Conservation (phyloP, 92 coral and sea anemone species). For the Porites evermanni region DNA sequence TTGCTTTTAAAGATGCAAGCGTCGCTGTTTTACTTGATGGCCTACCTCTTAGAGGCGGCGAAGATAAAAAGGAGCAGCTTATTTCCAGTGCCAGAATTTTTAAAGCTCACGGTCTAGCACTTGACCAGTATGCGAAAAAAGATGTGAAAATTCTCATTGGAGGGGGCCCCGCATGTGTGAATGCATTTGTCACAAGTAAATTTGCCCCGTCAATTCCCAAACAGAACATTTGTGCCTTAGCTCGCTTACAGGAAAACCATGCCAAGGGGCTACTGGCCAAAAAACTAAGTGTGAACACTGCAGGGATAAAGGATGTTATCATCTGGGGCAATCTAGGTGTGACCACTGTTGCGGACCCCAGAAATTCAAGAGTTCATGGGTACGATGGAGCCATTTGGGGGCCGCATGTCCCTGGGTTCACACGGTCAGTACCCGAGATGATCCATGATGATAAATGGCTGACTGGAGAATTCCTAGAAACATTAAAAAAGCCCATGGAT, state of each 20-base stretch:
- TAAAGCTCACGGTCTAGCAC: conserved; percentile 82
- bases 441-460: conserved; percentile 98
- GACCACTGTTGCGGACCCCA: conserved; percentile 73
- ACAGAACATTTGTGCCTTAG: conserved; percentile 81
- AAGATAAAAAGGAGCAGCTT: conserved; percentile 55
- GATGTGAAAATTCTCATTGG: conserved; percentile 87
- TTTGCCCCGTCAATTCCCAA: conserved; percentile 94
- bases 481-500: conserved; percentile 67
- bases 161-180: conserved; percentile 82
- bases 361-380: conserved; percentile 87
- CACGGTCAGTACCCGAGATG: conserved; percentile 93
- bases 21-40: conserved; percentile 81
- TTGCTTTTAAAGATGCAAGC: conserved; percentile 84
- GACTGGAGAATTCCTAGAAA: conserved; percentile 78
- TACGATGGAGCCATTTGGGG: conserved; percentile 99
- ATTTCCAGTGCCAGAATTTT: conserved; percentile 65
- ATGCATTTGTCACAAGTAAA: conserved; percentile 75
- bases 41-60: conserved; percentile 35
- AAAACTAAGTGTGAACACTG: conserved; percentile 87
- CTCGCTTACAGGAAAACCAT: conserved; percentile 90
- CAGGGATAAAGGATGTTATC: conserved; percentile 87
- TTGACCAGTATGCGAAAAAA: conserved; percentile 83
- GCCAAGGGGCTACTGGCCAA: conserved; percentile 90
- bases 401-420: conserved; percentile 92
- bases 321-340: conserved; percentile 93